These are phyloP conservation scores for Prenolepis imparis DNA, from an alignment of 2,888 invertebrate species.

Conservation along the genomic window DNA sequence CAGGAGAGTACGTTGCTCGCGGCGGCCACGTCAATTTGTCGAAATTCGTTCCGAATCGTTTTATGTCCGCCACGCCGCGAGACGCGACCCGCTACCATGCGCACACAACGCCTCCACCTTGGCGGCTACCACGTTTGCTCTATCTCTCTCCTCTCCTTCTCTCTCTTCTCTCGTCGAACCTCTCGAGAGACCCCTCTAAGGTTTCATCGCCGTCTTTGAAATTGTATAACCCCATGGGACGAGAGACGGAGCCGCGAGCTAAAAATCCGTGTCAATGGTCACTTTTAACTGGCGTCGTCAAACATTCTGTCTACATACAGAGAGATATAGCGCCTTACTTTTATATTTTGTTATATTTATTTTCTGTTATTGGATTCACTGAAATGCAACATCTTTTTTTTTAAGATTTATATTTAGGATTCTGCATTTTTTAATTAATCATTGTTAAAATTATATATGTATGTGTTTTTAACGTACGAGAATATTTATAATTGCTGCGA, in stretches of 20 bases:
- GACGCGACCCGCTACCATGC: slow-evolving; percentile 84
- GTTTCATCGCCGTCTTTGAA: slow-evolving; percentile 58
- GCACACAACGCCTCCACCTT: slow-evolving; percentile 79
- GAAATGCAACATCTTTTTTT: neutral
- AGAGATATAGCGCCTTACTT: neutral
- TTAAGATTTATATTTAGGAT: neutral
- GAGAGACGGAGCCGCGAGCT: slow-evolving; percentile 39
- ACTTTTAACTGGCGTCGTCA: slow-evolving; percentile 39
- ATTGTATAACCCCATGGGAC: slow-evolving; percentile 48
- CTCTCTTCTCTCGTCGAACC: slow-evolving; percentile 9
- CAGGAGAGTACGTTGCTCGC: slow-evolving; percentile 74
- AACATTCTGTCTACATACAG: neutral
- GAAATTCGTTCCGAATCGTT: slow-evolving; percentile 86
- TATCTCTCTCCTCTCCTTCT: neutral
- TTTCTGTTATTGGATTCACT: neutral
- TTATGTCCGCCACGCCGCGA: slow-evolving; percentile 84
- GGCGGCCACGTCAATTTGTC: slow-evolving; percentile 85
- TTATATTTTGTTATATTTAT: neutral
- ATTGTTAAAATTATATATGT: neutral
- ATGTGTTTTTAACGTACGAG: neutral
- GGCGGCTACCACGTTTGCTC: slow-evolving; percentile 68
- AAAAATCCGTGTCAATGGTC: slow-evolving; percentile 51
- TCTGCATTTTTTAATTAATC: slow-evolving; percentile 1
- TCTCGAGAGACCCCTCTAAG: slow-evolving; percentile 40
- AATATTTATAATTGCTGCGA: neutral